These are phyloP conservation scores for Paragorgia papillata DNA, from an alignment of 92 coral and sea anemone species.

Conservation along the genomic window DNA sequence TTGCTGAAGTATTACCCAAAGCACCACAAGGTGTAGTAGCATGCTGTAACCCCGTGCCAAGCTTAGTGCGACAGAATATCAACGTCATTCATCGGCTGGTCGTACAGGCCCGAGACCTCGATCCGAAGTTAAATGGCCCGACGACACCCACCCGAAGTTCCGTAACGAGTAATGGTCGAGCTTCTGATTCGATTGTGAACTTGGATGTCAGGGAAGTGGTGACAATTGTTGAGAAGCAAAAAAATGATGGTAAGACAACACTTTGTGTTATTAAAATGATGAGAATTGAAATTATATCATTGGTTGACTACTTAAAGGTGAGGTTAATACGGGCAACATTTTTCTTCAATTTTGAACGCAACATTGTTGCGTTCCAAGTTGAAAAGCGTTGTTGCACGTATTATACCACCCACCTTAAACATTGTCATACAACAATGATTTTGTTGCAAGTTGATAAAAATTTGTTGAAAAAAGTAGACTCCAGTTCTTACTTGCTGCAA, in stretches of 20 bases:
- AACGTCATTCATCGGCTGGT: constrained; percentile 84
- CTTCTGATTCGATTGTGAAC: neutral
- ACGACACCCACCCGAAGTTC: neutral
- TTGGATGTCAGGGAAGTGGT: neutral
- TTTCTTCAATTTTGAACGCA: too few species aligned
- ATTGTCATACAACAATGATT: too few species aligned
- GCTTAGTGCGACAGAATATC: constrained; percentile 84
- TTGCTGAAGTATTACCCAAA: constrained; percentile 71
- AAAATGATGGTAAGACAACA: neutral
- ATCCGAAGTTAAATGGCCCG: constrained; percentile 1
- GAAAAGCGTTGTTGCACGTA: too few species aligned
- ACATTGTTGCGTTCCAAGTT: too few species aligned
- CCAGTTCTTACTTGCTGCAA: too few species aligned
- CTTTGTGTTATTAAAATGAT: neutral
- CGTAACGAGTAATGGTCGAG: neutral
- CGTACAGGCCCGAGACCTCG: constrained; percentile 73
- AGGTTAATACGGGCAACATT: too few species aligned
- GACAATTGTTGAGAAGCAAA: neutral
- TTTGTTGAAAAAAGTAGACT: too few species aligned
- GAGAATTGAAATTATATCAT: too few species aligned
- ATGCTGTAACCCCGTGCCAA: constrained; percentile 94
- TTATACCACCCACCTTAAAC: too few species aligned
- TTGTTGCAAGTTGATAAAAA: too few species aligned
- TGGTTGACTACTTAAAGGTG: too few species aligned
- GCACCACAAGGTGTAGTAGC: constrained; percentile 92